Conservation (phyloP, 2,888 invertebrate genomes). For the Kuschelorhynchus macadamiae region DNA sequence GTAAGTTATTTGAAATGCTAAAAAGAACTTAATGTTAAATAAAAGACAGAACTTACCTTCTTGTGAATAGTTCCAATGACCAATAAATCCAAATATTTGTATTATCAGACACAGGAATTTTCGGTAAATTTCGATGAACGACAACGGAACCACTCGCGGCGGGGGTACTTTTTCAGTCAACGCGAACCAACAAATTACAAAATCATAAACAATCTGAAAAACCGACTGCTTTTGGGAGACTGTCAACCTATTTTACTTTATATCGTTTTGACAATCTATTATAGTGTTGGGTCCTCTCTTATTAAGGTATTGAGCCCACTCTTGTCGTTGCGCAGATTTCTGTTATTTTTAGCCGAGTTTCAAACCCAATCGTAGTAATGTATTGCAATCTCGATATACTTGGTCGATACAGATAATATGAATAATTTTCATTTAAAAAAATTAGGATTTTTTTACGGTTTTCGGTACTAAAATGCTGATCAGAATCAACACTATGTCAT, state of each 20-base stretch:
- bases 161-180: slow-evolving; percentile 15
- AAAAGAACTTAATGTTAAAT: slow-evolving; percentile 11
- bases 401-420: too few species aligned
- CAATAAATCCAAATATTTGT: slow-evolving; percentile 21
- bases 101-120: neutral
- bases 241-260: slow-evolving; percentile 38
- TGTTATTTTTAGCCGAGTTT: slow-evolving; percentile 10
- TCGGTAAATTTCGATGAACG: slow-evolving; percentile 9
- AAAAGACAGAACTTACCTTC: slow-evolving; percentile 31
- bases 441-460: too few species aligned
- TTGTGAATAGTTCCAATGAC: slow-evolving; percentile 25
- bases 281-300: slow-evolving; percentile 1
- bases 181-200: slow-evolving; percentile 25
- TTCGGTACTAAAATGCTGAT: too few species aligned
- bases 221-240: slow-evolving; percentile 28
- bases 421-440: too few species aligned
- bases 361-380: neutral
- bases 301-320: neutral
- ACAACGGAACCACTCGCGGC: slow-evolving; percentile 16
- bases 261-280: slow-evolving; percentile 30
- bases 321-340: neutral
- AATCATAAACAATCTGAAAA: slow-evolving; percentile 46
- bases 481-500: too few species aligned
- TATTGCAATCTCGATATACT: too few species aligned
- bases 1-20: slow-evolving; percentile 2